Evolutionary conservation across 2,113 vertebrate species (phyloP).

Genomic region (Alligator mississippiensis): DNA sequence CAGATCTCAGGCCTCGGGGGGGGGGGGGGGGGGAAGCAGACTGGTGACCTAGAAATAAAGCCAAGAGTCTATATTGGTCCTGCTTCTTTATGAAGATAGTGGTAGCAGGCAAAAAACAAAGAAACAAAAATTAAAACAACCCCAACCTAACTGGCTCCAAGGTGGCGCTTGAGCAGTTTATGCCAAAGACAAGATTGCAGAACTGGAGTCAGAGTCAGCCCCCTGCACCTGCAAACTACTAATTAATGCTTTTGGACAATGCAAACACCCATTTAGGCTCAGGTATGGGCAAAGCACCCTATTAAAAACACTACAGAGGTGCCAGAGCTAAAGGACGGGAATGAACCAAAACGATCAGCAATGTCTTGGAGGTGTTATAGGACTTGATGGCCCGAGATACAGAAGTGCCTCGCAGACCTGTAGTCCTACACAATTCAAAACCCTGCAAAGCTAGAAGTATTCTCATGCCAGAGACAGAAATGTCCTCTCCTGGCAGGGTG

Average conservation of each 20-base stretch:
- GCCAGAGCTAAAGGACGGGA: too few relatives aligned
- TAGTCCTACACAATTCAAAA: too few relatives aligned
- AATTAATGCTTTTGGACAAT: too few relatives aligned
- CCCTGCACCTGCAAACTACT: too few relatives aligned
- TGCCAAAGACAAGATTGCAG: neutral
- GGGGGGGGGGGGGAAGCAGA: conserved; percentile 64
- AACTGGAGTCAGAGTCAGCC: too few relatives aligned
- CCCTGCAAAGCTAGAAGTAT: neutral
- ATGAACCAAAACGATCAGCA: too few relatives aligned
- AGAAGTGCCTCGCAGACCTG: too few relatives aligned
- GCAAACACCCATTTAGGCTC: too few relatives aligned
- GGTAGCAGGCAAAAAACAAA: neutral
- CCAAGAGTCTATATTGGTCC: conserved; percentile 27
- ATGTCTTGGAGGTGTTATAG: too few relatives aligned
- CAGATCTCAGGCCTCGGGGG: conserved; percentile 25
- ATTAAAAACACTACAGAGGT: too few relatives aligned
- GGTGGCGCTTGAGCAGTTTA: conserved; percentile 25
- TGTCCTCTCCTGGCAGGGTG: neutral
- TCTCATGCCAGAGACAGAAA: neutral
- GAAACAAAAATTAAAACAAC: neutral
- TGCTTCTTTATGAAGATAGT: neutral
- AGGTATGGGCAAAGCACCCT: too few relatives aligned
- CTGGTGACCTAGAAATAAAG: conserved; percentile 58
- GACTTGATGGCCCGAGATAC: too few relatives aligned
- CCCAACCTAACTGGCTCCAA: neutral